These are phyloP conservation scores for Pampusana beccarii DNA, from an alignment of 2,113 vertebrate species.

Conservation along the genomic window DNA sequence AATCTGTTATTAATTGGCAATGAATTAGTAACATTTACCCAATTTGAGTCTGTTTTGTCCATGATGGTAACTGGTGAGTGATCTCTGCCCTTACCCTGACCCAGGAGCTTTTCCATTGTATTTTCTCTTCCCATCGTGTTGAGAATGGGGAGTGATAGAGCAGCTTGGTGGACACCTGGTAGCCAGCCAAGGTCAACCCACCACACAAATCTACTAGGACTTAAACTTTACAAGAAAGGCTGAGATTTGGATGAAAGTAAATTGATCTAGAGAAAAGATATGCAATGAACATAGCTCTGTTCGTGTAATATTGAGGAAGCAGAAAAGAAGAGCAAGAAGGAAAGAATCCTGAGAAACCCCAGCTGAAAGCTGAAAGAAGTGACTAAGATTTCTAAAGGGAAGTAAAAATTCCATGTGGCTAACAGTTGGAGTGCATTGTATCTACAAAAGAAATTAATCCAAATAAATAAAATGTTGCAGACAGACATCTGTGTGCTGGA, in stretches of 20 bases:
- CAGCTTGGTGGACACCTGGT: neutral
- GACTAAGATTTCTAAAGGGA: neutral
- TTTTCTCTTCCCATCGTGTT: neutral
- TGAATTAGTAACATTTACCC: neutral
- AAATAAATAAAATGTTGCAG: neutral
- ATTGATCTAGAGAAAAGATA: neutral
- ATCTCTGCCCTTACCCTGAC: fast-evolving
- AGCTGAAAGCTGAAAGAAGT: neutral
- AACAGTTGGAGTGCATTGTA: neutral
- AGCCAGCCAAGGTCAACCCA: neutral
- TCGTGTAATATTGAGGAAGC: neutral
- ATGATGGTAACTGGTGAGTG: neutral
- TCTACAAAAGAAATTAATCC: neutral
- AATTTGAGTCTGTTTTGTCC: neutral
- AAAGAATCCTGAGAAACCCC: neutral
- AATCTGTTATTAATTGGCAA: neutral
- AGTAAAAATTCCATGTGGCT: neutral
- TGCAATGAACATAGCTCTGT: fast-evolving
- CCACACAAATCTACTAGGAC: neutral
- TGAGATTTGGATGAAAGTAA: neutral
- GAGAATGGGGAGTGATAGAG: neutral
- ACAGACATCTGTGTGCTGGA: neutral
- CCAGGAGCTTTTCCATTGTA: neutral
- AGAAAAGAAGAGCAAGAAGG: neutral
- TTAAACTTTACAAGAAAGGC: neutral